Evolutionary conservation across 2,888 invertebrate species (phyloP).

Genomic region (Diarsia dahlii): DNA sequence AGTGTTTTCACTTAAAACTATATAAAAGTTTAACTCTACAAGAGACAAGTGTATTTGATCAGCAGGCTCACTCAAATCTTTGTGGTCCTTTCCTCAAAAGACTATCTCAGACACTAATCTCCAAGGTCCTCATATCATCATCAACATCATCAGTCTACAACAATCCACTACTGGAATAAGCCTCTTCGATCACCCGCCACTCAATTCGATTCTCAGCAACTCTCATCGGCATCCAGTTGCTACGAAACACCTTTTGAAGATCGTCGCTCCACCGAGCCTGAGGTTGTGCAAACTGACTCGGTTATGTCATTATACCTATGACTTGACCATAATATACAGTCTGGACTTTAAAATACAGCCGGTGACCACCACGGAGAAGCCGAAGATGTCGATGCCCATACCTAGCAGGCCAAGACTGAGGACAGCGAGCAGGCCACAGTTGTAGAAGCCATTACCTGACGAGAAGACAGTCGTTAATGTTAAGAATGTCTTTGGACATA

Average conservation of each 20-base stretch:
- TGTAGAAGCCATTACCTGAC: slow-evolving; percentile 89
- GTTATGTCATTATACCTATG: too few species aligned
- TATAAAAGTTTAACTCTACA: neutral
- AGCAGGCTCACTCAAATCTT: neutral
- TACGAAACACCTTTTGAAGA: too few species aligned
- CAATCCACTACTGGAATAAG: too few species aligned
- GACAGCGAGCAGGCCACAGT: slow-evolving; percentile 86
- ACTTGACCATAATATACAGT: neutral
- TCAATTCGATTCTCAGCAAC: too few species aligned
- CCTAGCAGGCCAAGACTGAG: slow-evolving; percentile 88
- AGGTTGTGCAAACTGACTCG: too few species aligned
- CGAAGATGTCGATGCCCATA: slow-evolving; percentile 89
- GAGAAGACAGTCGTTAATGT: neutral
- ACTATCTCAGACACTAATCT: neutral
- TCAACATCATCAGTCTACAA: too few species aligned
- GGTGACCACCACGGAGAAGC: slow-evolving; percentile 89
- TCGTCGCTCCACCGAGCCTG: too few species aligned
- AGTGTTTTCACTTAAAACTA: neutral
- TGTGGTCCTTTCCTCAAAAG: neutral
- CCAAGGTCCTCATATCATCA: neutral
- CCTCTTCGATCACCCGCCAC: too few species aligned
- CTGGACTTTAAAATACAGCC: slow-evolving; percentile 68
- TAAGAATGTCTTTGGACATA: neutral
- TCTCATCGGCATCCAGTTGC: too few species aligned
- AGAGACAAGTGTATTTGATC: neutral